Evolutionary conservation across 2,113 vertebrate species (phyloP).

Genomic region (Galeopterus variegatus): DNA sequence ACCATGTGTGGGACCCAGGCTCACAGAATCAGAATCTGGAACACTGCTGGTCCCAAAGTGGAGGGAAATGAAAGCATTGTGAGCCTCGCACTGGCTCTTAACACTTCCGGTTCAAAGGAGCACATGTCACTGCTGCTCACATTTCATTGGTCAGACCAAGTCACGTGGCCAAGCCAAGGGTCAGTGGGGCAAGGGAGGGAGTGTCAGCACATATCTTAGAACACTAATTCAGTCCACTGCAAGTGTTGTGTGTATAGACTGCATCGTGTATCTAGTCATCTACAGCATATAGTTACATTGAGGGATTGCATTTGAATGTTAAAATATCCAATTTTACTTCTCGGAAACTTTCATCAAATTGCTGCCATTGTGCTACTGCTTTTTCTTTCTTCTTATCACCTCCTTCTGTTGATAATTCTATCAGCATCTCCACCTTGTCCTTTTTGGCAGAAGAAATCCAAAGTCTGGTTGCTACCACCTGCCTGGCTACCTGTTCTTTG

Average conservation of each 20-base stretch:
- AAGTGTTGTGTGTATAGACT: fast-evolving
- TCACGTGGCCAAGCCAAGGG: fast-evolving
- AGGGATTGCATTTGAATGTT: not conserved
- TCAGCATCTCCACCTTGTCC: not conserved
- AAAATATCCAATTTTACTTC: not conserved
- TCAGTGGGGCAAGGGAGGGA: not conserved
- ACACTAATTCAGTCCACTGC: fast-evolving
- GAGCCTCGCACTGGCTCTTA: not conserved
- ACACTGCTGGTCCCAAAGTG: not conserved
- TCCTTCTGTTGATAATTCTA: not conserved
- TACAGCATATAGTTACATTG: not conserved
- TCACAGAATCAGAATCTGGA: not conserved
- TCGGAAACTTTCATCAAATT: not conserved
- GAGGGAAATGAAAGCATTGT: not conserved
- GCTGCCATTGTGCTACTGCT: not conserved
- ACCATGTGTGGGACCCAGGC: fast-evolving
- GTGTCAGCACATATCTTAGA: fast-evolving
- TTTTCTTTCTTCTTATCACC: not conserved
- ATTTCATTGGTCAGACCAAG: not conserved
- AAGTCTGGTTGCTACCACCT: not conserved
- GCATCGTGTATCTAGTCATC: not conserved
- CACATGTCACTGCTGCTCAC: too few species aligned
- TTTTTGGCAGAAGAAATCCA: not conserved
- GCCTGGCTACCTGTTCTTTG: too few species aligned
- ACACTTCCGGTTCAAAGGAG: not conserved